Evolutionary conservation across 2,797 vertebrate species (phyloP), one percentile per base, ranked within the genome.

Genomic region (Oryzias sinensis): DNA sequence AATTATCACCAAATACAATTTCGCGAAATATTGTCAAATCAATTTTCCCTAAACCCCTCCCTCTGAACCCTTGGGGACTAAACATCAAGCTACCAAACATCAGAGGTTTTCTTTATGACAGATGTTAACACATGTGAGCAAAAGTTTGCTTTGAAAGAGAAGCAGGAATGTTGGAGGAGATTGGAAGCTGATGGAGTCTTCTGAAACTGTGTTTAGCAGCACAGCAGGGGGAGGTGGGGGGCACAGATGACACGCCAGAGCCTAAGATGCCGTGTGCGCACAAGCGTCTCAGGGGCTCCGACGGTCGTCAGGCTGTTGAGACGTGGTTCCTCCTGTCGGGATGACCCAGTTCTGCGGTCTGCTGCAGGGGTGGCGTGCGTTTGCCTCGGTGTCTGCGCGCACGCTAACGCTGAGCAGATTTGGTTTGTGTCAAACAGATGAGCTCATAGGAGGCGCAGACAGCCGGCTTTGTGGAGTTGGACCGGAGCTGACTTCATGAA

Each of bases 381-480:
- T 53, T 42, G 48, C 42, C 27, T 66, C 54, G 59, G 70, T 63
- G 63, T 47, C 42, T 72, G 43, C 74, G 63, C 54, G 37, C 54
- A 50, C 29, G 37, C 43, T 51, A 37, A 42, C 11, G 27, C 33
- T 15, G 43, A 52, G 56, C 59, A 41, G 69, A 68, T 80, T 80
- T 80, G 77, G 74, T 78, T 53, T 60, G 55, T 73, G 64, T 70
- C 65, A 78, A 68, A 62, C 60, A 69, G 70, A 82, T 88, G 87
- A 89, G 77, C 70, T 89, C 81, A 86, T 84, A 62, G 51, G 71
- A 78, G 68, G 67, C 76, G 48, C 65, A 85, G 79, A 81, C 80
- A 78, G 72, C 62, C 57, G 63, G 70, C 79, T 61, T 65, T 52
- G 53, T 65, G 64, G 61, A 73, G 56, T 66, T 64, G 61, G 65